Percentiles rank a stretch among this genome's conserved stretches.
Conservation (phyloP, 2,888 invertebrate species). For the Philaethria dido region DNA sequence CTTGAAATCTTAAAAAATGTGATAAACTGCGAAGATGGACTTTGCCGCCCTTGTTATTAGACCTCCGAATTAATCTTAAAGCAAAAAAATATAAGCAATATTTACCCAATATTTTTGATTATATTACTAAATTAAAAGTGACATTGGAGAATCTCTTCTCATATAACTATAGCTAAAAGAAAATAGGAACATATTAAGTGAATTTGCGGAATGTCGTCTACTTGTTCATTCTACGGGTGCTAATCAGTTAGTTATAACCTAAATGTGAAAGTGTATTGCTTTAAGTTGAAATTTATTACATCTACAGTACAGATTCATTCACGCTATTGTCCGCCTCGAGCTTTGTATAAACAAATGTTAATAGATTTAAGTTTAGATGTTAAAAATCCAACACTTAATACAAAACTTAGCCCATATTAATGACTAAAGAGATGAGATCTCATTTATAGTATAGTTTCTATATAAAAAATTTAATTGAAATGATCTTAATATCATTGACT, state of each 20-base stretch:
- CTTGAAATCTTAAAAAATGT: too few relatives aligned
- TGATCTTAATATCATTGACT: constrained; percentile 4
- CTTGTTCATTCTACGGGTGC: constrained; percentile 48
- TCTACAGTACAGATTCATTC: not conserved
- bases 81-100: not conserved
- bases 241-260: constrained; percentile 12
- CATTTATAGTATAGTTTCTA: constrained; percentile 1
- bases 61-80: too few relatives aligned
- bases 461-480: constrained; percentile 9
- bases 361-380: not conserved
- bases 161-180: constrained; percentile 6
- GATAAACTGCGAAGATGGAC: too few relatives aligned
- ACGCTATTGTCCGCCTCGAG: constrained; percentile 7
- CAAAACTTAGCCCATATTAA: constrained; percentile 19
- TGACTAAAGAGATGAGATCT: constrained; percentile 27
- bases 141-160: not conserved
- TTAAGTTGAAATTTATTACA: constrained; percentile 20
- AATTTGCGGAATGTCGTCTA: constrained; percentile 78
- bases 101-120: not conserved
- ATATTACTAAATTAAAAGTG: not conserved
- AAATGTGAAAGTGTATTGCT: constrained; percentile 20
- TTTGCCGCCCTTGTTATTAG: too few relatives aligned
- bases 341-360: not conserved
- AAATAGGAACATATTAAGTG: constrained; percentile 47
- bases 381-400: constrained; percentile 9